phyloP scores from a whole-genome alignment of 92 coral and sea anemone genomes.

The Zoanthus sociatus region DNA sequence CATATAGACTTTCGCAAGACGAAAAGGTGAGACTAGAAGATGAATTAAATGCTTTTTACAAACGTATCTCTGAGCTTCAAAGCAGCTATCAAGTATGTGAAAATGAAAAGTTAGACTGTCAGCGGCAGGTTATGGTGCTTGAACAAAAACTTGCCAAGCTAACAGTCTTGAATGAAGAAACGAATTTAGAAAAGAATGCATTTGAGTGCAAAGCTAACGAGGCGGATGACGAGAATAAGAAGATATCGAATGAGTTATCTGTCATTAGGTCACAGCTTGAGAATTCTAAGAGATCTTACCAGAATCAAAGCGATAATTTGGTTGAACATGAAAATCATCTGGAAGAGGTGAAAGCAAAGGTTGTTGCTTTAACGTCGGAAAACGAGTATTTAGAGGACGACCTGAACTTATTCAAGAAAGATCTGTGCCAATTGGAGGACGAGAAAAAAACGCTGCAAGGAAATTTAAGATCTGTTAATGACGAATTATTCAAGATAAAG shows the following conservation, averaged over 20 bases:
- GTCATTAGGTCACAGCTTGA: slow-evolving; percentile 82
- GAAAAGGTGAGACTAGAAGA: slow-evolving; percentile 88
- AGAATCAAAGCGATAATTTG: slow-evolving; percentile 53
- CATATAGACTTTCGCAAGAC: slow-evolving; percentile 70
- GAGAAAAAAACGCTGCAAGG: slow-evolving; percentile 80
- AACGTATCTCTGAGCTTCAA: slow-evolving; percentile 88
- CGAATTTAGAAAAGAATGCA: slow-evolving; percentile 70
- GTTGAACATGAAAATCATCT: slow-evolving; percentile 62
- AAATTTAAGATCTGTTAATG: slow-evolving; percentile 70
- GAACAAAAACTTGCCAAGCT: slow-evolving; percentile 83
- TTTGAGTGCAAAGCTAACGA: slow-evolving; percentile 80
- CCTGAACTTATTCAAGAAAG: slow-evolving; percentile 63
- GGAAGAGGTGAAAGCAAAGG: slow-evolving; percentile 76
- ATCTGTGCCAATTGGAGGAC: slow-evolving; percentile 66
- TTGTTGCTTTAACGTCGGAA: slow-evolving; percentile 66
- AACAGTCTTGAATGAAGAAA: slow-evolving; percentile 74
- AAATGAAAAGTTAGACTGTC: slow-evolving; percentile 89
- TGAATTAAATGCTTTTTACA: slow-evolving; percentile 88
- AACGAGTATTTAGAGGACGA: slow-evolving; percentile 74
- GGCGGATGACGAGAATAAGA: slow-evolving; percentile 68
- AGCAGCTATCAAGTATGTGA: slow-evolving; percentile 84
- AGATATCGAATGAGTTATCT: slow-evolving; percentile 75
- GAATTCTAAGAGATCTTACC: slow-evolving; percentile 71
- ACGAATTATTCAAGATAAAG: slow-evolving; percentile 78
- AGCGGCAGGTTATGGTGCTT: slow-evolving; percentile 81